Evolutionary conservation across 1,140 invertebrate species (phyloP), one percentile per base, ranked within the genome.

Genomic region (Calycopis cecrops): DNA sequence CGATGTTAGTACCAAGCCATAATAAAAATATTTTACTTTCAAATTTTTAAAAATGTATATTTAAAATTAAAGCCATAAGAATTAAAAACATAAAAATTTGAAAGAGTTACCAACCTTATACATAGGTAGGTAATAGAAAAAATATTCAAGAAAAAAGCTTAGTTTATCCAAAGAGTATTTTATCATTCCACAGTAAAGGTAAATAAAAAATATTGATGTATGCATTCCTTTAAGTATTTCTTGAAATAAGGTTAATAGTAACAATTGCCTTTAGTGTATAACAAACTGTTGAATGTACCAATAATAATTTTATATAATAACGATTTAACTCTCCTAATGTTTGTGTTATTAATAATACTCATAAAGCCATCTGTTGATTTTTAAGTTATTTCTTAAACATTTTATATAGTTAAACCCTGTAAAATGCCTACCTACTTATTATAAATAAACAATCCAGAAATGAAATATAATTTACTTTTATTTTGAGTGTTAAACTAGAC

Each of bases 321-420:
- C 17, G 16, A n/a, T 18, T 16, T 16, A 44, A 44, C 16, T 6
- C 4, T 40, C 40, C n/a, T 12, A 40, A 44, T 16, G 17, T 16
- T 44, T 44, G 17, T 44, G 14, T 44, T 7, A 44, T 17, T 44
- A 44, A 14, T 44, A 44, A 9, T 7, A 44, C 40, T 44, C 40
- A 16, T 44, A 44, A 16, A 44, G 40, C 40, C 6, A 28, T 28
- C 6, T 44, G 40, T 44, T 44, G 40, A 16, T 44, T 44, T 44
- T 44, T 16, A 44, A 44, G 40, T 44, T 44, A 44, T 9, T 12
- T 44, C 40, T 44, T 44, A 16, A 44, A 44, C 40, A 44, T 53
- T 53, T 53, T 53, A 53, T 53, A 38, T 53, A 53, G 52, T 53
- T 53, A 40, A 44, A 42, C 52, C 52, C 33, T 53, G 52, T 53